Evolutionary conservation across 2,888 invertebrate genomes (phyloP).

Genomic region (Antitype chi): DNA sequence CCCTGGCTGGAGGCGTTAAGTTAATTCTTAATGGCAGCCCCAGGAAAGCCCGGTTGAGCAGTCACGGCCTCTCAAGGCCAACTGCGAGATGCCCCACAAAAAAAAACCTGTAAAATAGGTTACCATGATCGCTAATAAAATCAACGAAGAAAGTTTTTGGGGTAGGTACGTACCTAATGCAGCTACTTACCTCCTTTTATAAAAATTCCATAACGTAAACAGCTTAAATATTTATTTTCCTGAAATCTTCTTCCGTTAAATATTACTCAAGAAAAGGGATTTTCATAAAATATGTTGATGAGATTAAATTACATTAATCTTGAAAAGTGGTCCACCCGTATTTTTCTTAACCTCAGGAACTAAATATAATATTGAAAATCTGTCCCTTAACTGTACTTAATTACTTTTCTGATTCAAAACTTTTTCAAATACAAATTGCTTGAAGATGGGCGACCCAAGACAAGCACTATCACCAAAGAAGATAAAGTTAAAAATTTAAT

Average conservation of each 20-base stretch:
- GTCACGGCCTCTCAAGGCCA: no score
- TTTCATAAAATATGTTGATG: conserved; percentile 21
- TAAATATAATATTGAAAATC: not conserved
- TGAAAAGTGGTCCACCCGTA: conserved; percentile 12
- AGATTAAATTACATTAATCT: conserved; percentile 22
- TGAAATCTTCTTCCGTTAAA: not conserved
- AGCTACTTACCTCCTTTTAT: not conserved
- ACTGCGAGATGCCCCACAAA: no score
- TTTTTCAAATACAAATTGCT: conserved; percentile 40
- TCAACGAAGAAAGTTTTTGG: not conserved
- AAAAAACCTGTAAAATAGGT: no score
- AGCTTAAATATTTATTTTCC: not conserved
- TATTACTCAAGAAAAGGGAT: not conserved
- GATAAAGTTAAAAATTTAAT: conserved; percentile 81
- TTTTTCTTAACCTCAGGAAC: not conserved
- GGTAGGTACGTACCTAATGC: not conserved
- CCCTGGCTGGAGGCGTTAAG: no score
- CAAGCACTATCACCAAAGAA: conserved; percentile 70
- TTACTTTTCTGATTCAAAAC: conserved; percentile 13
- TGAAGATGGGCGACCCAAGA: conserved; percentile 40
- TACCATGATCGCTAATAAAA: not conserved
- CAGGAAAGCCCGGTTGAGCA: no score
- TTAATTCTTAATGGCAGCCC: no score
- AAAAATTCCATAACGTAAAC: not conserved
- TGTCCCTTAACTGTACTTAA: conserved; percentile 17